Evolutionary conservation across 2,113 vertebrate species (phyloP), one percentile per base, ranked within the genome.

Genomic region (Sapayoa aenigma): DNA sequence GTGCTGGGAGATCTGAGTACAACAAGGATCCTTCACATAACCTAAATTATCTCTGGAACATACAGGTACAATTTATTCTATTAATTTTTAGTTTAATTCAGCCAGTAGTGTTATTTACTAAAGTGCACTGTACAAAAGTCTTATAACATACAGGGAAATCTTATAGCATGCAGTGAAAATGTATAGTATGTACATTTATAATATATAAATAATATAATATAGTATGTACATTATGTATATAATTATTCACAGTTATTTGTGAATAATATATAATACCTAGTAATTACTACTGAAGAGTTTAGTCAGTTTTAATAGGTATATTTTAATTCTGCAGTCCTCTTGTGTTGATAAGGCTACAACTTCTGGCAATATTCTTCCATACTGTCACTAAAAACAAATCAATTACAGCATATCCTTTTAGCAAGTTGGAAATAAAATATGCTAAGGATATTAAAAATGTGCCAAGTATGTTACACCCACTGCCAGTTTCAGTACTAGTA

Each of bases 361-460:
- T 97, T 95, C 87, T 96, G 90, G 88, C 95, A 95, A 81, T 96
- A 73, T 94, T 92, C 78, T 96, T 92, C 95, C 78, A 74, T 71
- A 78, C 49, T 65, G 46, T 94, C 96, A 94, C 94, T 95, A 96
- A 97, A 97, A 60, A 94, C 42, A 95, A 81, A 92, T 94, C 93
- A 85, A 73, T 96, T 97, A 73, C 37, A 95, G 58, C 52, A 65
- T 90, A 96, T 86, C 85, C 68, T 97, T 96, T 94, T 94, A 97
- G 81, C 94, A 97, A 97, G 84, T 92, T 76, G 95, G 94, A 96
- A 71, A 89, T 65, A 94, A 97, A 90, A 92, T 95, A 91, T 71
- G 87, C 82, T 92, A 95, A 95, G 83, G 80, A 92, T 96, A 96
- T 95, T 94, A 95, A 96, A 91, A 93, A 94, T 95, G 87, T 92